These are phyloP conservation scores for Ondatra zibethicus DNA, from an alignment of 2,113 vertebrate genomes.

Conservation along the genomic window DNA sequence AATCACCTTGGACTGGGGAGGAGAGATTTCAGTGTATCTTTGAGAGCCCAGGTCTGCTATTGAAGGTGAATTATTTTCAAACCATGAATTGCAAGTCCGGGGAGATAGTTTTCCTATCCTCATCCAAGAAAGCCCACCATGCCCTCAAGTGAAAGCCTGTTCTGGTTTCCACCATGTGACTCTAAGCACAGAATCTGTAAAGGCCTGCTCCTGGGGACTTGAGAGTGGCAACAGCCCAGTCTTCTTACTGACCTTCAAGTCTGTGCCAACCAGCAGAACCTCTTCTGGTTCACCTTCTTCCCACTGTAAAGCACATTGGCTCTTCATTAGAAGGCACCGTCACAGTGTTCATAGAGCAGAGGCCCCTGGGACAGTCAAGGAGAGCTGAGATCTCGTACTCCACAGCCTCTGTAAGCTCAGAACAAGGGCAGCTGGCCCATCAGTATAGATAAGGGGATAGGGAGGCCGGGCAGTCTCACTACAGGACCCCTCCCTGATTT, in stretches of 20 bases:
- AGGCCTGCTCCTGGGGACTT: not conserved
- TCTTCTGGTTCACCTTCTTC: not conserved
- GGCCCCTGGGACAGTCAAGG: not conserved
- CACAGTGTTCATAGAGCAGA: not conserved
- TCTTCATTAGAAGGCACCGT: not conserved
- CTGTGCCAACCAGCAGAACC: too few species aligned
- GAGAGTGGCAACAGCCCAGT: not conserved
- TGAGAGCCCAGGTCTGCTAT: not conserved
- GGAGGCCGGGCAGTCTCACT: not conserved
- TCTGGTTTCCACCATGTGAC: not conserved
- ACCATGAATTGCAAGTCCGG: not conserved
- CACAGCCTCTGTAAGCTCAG: not conserved
- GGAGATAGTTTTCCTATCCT: not conserved
- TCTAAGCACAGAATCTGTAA: not conserved
- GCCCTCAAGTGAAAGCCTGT: not conserved
- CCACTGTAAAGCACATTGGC: not conserved
- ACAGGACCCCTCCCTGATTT: not conserved
- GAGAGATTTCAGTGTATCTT: not conserved
- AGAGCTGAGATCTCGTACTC: not conserved
- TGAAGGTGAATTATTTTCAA: not conserved
- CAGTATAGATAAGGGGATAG: not conserved
- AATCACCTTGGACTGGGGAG: not conserved
- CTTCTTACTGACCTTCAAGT: not conserved
- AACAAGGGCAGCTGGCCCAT: not conserved
- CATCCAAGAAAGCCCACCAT: not conserved